Evolutionary conservation across 2,888 invertebrate genomes (phyloP).

Genomic region (Calliphora vomitoria): DNA sequence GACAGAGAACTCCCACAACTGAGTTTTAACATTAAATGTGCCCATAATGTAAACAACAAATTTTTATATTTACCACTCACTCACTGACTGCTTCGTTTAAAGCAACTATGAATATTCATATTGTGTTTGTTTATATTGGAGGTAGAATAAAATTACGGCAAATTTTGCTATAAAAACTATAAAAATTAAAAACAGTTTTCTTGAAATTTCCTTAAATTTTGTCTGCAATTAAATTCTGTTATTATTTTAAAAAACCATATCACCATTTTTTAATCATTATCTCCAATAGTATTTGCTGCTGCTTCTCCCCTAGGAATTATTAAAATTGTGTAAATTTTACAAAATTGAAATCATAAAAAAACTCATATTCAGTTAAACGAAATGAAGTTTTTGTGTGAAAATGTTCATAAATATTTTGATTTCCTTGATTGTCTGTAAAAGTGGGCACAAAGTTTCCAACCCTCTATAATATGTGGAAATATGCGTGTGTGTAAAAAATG

Average conservation of each 20-base stretch:
- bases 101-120: neutral
- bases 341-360: neutral
- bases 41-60: conserved; percentile 54
- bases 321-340: conserved; percentile 35
- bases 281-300: neutral
- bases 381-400: neutral
- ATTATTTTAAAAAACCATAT: too few species aligned
- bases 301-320: neutral
- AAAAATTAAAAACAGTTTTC: neutral
- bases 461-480: too few species aligned
- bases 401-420: conserved; percentile 37
- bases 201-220: neutral
- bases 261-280: neutral
- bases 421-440: neutral
- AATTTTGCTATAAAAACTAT: neutral
- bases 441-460: neutral
- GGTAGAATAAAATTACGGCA: neutral
- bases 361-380: neutral
- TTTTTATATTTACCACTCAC: conserved; percentile 14
- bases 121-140: neutral
- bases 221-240: too few species aligned
- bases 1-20: conserved; percentile 39
- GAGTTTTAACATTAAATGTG: conserved; percentile 36
- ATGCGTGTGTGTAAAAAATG: neutral
- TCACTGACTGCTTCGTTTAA: neutral